These are phyloP conservation scores for Heteropelma amictum DNA, from an alignment of 2,888 invertebrate species.

Conservation along the genomic window DNA sequence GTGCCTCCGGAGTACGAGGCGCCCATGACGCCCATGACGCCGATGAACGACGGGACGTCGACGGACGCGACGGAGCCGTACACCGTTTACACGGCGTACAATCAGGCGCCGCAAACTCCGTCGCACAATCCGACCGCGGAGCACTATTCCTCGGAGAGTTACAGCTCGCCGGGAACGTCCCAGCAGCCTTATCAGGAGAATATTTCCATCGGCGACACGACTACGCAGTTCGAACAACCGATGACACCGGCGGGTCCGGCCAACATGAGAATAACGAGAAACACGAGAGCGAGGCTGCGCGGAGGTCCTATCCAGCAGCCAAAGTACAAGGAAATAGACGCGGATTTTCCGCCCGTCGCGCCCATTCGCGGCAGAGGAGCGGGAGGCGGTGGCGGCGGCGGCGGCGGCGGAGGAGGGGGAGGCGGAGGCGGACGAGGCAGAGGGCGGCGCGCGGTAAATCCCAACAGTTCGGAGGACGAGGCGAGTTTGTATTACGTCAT, in stretches of 20 bases:
- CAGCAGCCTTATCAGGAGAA: slow-evolving; percentile 72
- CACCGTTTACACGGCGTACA: slow-evolving; percentile 76
- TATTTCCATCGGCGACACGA: slow-evolving; percentile 67
- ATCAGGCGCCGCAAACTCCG: slow-evolving; percentile 76
- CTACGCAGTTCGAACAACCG: slow-evolving; percentile 74
- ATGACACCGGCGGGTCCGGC: slow-evolving; percentile 74
- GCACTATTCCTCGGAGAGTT: slow-evolving; percentile 74
- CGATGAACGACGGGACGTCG: slow-evolving; percentile 81
- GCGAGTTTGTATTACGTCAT: slow-evolving; percentile 91
- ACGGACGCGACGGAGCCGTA: slow-evolving; percentile 77
- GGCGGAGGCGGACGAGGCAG: slow-evolving; percentile 77
- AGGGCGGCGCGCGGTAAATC: slow-evolving; percentile 66
- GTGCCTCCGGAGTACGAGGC: slow-evolving; percentile 91
- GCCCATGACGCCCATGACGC: slow-evolving; percentile 81
- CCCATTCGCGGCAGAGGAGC: slow-evolving; percentile 60
- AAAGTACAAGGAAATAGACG: slow-evolving; percentile 75
- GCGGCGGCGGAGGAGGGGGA: slow-evolving; percentile 76
- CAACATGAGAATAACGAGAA: slow-evolving; percentile 77
- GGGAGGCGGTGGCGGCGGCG: slow-evolving; percentile 66
- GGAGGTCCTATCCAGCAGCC: slow-evolving; percentile 74
- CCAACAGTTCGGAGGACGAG: slow-evolving; percentile 84
- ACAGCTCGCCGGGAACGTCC: slow-evolving; percentile 72
- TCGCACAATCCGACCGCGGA: slow-evolving; percentile 73
- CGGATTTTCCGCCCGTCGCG: slow-evolving; percentile 68
- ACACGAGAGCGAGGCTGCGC: slow-evolving; percentile 75